A percentile compares a stretch with the other conserved stretches of the same genome.
phyloP scores from a whole-genome alignment of 2,113 vertebrate genomes.

The Tyrannus savana region DNA sequence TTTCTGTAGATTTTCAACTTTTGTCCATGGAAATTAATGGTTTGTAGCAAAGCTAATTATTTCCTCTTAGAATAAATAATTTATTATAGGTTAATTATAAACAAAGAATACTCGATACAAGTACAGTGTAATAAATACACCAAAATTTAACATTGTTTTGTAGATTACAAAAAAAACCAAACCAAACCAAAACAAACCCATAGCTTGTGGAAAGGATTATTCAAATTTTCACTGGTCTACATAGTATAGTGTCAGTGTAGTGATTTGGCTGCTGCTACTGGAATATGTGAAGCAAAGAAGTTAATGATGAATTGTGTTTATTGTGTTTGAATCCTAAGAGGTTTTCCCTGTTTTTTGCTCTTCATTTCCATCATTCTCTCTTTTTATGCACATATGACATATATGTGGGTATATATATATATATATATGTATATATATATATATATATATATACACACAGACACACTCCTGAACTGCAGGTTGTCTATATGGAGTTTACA shows the following conservation, averaged over 20 bases:
- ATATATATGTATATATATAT: too few species aligned
- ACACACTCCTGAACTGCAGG: background rate
- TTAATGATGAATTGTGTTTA: background rate
- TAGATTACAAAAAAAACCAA: background rate
- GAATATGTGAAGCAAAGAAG: background rate
- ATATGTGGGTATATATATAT: too few species aligned
- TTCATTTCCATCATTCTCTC: background rate
- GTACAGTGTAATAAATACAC: background rate
- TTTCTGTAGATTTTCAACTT: constrained; percentile 21
- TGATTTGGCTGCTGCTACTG: background rate
- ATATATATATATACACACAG: too few species aligned
- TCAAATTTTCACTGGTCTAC: background rate
- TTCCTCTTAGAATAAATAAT: constrained; percentile 21
- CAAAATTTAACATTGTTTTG: background rate
- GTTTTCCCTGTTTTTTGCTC: background rate
- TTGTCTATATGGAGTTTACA: background rate
- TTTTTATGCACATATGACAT: background rate
- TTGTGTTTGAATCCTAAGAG: background rate
- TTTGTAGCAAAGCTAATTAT: constrained; percentile 37
- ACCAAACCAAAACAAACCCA: background rate
- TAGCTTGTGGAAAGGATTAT: background rate
- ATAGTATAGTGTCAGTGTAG: background rate
- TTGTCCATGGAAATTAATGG: constrained; percentile 51
- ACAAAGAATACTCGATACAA: constrained; percentile 23
- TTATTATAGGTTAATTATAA: constrained; percentile 40